Evolutionary conservation across 2,113 vertebrate species (phyloP), one percentile per base, ranked within the genome.

Genomic region (Melanostigma gelatinosum): DNA sequence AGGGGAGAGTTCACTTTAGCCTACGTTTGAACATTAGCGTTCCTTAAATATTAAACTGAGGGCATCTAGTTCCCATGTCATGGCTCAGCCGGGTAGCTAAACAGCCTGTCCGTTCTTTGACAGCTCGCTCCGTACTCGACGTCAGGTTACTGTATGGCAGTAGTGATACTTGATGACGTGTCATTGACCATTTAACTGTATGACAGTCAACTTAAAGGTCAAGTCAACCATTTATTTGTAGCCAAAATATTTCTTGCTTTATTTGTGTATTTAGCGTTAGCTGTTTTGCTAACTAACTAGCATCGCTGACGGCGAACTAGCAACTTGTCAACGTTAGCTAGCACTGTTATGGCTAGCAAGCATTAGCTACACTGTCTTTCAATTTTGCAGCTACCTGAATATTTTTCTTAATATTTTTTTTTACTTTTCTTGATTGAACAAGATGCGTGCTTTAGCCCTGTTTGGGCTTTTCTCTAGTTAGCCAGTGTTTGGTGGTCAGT

Each of bases 51-150:
- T 1, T 0, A 0, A 1, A 2, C 8, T 50, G 34, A 22, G 75
- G 87, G 78, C 15, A n/a, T n/a, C n/a, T n/a, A 10, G 5, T 8
- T 0, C 46, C 29, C 11, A 22, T 0, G 0, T 4, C 5, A 6
- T 34, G 4, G 1, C 22, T 24, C 54, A 4, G 34, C 85, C 64
- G 79, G 63, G 13, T 27, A 27, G 61, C 6, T 3, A 13, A 61
- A 50, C 7, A 70, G 12, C 24, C 38, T 34, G 34, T 20, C 58
- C 2, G 27, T 5, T 34, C 52, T 80, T 71, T 93, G 90, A 92
- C 92, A 92, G 90, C 75, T 84, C 42, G 29, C 50, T 54, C 20
- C 6, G 4, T 60, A 4, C 46, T 58, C 66, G 58, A 72, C 85
- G 72, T 65, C 78, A 68, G 34, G 38, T 6, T 7, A 2, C 44